Conservation (phyloP, 1,140 invertebrate genomes). For the Sminthurinus signatus region DNA sequence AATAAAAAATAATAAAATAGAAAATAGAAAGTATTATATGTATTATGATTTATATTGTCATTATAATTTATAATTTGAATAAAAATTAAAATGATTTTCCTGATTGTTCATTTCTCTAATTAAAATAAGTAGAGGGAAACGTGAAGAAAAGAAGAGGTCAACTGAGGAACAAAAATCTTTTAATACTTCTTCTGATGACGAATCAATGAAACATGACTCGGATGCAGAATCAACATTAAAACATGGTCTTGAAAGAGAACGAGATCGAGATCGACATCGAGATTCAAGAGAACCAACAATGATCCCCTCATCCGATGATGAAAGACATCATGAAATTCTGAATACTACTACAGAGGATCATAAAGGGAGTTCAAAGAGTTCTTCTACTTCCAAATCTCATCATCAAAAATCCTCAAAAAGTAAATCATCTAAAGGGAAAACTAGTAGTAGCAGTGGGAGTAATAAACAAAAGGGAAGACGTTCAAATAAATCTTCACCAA, state of each 20-base stretch:
- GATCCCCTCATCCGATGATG: conserved; percentile 23
- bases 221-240: conserved; percentile 18
- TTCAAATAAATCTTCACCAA: background rate
- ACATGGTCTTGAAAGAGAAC: background rate
- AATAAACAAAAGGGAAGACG: conserved; percentile 4
- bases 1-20: too few relatives aligned
- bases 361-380: conserved; percentile 3
- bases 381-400: background rate
- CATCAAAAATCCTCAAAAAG: background rate
- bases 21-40: too few relatives aligned
- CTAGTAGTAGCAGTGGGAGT: background rate
- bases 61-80: too few relatives aligned
- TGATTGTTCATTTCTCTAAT: background rate
- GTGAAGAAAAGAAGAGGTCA: conserved; percentile 77
- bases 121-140: conserved; percentile 56
- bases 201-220: conserved; percentile 21
- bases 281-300: conserved; percentile 4
- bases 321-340: conserved; percentile 5
- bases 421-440: background rate
- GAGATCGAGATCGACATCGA: conserved; percentile 6
- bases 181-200: conserved; percentile 29
- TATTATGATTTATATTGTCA: too few relatives aligned
- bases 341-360: too few relatives aligned
- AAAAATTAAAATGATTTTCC: too few relatives aligned
- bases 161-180: conserved; percentile 53